A percentile compares a stretch with the other conserved stretches of the same genome.
phyloP scores from a whole-genome alignment of 1,140 invertebrate species.

The Aphelenchoides besseyi region DNA sequence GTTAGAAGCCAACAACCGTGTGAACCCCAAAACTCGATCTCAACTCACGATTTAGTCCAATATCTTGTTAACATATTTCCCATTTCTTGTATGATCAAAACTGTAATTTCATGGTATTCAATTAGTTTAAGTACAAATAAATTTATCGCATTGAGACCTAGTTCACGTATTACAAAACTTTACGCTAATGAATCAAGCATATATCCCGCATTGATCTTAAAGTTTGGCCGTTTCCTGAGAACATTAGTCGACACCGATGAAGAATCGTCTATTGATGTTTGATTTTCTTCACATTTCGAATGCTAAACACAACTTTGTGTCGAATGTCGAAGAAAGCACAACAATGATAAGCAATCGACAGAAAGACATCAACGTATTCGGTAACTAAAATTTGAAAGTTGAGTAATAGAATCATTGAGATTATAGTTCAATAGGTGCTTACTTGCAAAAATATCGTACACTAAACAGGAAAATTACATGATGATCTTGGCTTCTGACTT shows the following conservation, averaged over 20 bases:
- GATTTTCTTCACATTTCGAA: slow-evolving; percentile 15
- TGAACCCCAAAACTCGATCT: too few species aligned
- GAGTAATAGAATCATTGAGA: neutral
- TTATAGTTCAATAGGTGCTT: slow-evolving; percentile 12
- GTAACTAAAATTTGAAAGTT: neutral
- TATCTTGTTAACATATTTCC: too few species aligned
- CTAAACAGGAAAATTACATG: slow-evolving; percentile 40
- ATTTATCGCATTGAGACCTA: too few species aligned
- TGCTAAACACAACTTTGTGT: slow-evolving; percentile 50
- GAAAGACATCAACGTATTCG: slow-evolving; percentile 49
- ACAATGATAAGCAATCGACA: slow-evolving; percentile 49
- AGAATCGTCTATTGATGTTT: neutral
- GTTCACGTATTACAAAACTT: too few species aligned
- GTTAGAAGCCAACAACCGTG: too few species aligned
- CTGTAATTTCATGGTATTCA: too few species aligned
- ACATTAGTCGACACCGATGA: neutral
- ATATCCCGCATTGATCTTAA: neutral
- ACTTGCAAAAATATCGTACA: slow-evolving; percentile 54
- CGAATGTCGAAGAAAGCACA: slow-evolving; percentile 58
- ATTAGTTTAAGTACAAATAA: too few species aligned
- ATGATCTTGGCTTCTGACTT: too few species aligned
- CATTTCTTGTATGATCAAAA: too few species aligned
- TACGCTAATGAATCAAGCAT: too few species aligned
- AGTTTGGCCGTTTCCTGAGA: neutral
- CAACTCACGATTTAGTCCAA: too few species aligned